Conservation (phyloP, 2,888 invertebrate species). For the Drosophila aldrichi region DNA sequence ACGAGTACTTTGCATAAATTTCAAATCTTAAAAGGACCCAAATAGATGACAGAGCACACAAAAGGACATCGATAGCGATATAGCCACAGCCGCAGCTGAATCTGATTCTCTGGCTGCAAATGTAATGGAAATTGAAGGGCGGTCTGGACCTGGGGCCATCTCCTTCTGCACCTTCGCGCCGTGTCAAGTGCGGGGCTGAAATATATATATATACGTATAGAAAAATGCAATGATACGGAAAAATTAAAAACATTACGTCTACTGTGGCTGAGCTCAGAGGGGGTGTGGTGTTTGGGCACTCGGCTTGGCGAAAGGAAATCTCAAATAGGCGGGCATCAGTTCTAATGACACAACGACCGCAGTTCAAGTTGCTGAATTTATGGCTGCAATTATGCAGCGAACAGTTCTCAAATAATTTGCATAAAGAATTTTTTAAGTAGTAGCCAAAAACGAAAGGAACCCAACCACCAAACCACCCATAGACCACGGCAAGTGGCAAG, state of each 20-base stretch:
- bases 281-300: slow-evolving; percentile 1
- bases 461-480: slow-evolving; percentile 17
- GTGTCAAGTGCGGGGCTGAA: slow-evolving; percentile 74
- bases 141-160: slow-evolving; percentile 39
- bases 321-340: slow-evolving; percentile 61
- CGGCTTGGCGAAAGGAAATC: slow-evolving; percentile 34
- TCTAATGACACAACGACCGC: slow-evolving; percentile 67
- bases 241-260: slow-evolving; percentile 78
- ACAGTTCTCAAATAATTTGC: slow-evolving; percentile 75
- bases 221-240: slow-evolving; percentile 80
- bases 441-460: slow-evolving; percentile 41
- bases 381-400: slow-evolving; percentile 81
- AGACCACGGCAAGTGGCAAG: slow-evolving; percentile 10
- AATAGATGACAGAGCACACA: slow-evolving; percentile 76
- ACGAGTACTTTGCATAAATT: slow-evolving; percentile 80
- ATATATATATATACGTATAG: slow-evolving; percentile 19
- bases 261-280: slow-evolving; percentile 4
- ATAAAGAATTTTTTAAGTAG: slow-evolving; percentile 75
- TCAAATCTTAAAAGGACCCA: slow-evolving; percentile 66
- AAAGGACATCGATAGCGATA: slow-evolving; percentile 83
- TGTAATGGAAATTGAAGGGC: slow-evolving; percentile 80
- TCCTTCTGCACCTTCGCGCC: slow-evolving; percentile 61
- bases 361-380: slow-evolving; percentile 77
- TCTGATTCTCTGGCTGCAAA: slow-evolving; percentile 56
- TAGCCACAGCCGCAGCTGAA: slow-evolving; percentile 26